phyloP scores from a whole-genome alignment of 2,888 invertebrate species.

The Antitype chi region DNA sequence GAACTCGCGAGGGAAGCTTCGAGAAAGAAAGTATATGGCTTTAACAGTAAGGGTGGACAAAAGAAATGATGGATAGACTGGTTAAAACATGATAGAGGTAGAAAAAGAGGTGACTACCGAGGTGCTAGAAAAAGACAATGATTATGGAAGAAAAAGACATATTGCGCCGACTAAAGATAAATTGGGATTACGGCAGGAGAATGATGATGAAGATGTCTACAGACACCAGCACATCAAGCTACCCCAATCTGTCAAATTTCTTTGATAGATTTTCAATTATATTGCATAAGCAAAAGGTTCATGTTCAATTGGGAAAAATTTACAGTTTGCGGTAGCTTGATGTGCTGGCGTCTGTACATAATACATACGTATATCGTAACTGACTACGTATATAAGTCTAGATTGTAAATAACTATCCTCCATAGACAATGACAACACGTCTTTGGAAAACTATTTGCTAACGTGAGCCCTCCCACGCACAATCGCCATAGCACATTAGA shows the following conservation, averaged over 20 bases:
- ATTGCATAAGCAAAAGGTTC: too few species aligned
- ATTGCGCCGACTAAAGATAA: neutral
- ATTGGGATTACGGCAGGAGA: neutral
- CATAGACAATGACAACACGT: neutral
- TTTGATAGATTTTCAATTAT: too few species aligned
- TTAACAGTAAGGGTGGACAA: neutral
- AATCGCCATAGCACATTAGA: conserved; percentile 36
- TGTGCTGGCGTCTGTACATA: neutral
- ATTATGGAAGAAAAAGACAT: neutral
- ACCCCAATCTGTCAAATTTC: too few species aligned
- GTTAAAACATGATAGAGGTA: neutral
- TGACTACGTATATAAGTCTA: neutral
- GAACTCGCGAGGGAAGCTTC: neutral
- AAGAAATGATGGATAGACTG: neutral
- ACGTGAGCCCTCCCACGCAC: neutral
- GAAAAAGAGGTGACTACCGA: neutral
- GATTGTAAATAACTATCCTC: neutral
- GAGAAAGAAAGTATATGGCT: neutral
- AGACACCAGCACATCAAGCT: too few species aligned
- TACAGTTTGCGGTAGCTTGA: too few species aligned
- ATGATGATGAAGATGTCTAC: neutral
- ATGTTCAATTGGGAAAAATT: too few species aligned
- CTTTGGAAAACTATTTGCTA: neutral
- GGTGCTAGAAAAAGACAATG: neutral
- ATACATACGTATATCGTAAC: neutral